Conservation (phyloP, 2,797 vertebrate species). For the Paguma larvata region DNA sequence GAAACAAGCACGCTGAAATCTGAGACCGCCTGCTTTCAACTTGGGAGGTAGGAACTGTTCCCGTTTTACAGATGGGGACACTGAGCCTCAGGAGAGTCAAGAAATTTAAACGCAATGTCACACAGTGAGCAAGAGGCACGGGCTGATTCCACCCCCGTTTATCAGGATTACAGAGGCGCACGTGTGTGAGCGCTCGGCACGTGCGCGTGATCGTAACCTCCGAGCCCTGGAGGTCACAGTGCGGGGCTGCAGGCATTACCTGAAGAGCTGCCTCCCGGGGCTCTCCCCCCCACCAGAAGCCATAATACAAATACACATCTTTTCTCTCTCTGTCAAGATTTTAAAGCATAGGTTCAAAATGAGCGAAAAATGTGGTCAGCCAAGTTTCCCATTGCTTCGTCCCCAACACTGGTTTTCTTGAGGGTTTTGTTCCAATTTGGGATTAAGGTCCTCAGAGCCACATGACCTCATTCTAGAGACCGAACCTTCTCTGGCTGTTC, state of each 20-base stretch:
- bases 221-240: background rate
- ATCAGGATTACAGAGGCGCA: background rate
- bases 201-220: fast-evolving
- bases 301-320: background rate
- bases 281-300: background rate
- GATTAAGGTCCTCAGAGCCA: background rate
- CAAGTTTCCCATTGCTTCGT: background rate
- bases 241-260: too few species aligned
- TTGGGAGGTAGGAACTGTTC: background rate
- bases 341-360: conserved; percentile 24
- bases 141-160: too few species aligned
- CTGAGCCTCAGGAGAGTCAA: background rate
- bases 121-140: background rate
- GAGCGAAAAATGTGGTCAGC: background rate
- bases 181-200: background rate
- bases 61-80: background rate
- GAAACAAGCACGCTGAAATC: background rate
- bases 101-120: background rate
- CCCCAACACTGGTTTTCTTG: background rate
- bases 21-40: background rate
- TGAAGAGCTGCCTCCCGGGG: fast-evolving
- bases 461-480: background rate
- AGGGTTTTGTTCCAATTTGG: background rate
- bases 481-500: background rate
- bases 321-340: background rate